Conservation (phyloP, 2,113 vertebrate genomes). For the Grantiella picta region DNA sequence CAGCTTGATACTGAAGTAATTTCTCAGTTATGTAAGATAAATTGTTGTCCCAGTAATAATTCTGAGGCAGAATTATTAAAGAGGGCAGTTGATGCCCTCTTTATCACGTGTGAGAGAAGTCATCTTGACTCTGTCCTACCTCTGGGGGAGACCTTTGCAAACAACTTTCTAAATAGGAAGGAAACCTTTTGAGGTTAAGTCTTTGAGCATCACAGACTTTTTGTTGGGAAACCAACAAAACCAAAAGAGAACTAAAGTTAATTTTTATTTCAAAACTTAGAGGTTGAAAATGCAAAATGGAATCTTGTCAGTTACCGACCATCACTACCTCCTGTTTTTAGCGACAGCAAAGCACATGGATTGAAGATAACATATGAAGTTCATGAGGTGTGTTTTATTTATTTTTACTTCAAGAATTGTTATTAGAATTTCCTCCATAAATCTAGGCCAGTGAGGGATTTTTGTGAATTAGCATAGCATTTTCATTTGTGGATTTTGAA, state of each 20-base stretch:
- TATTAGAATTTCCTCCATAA: not conserved
- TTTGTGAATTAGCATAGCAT: not conserved
- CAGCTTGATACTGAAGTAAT: not conserved
- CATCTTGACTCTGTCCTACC: not conserved
- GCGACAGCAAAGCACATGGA: not conserved
- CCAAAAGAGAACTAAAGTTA: not conserved
- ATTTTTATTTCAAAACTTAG: not conserved
- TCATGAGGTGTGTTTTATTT: not conserved
- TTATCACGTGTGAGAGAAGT: not conserved
- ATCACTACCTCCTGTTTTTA: not conserved
- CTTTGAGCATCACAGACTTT: not conserved
- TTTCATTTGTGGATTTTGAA: not conserved
- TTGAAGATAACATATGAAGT: not conserved
- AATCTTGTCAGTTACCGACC: not conserved
- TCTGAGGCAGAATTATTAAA: too few relatives aligned
- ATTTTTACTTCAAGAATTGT: not conserved
- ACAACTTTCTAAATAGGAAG: not conserved
- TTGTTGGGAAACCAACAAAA: not conserved
- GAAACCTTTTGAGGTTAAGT: not conserved
- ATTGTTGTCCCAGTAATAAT: not conserved
- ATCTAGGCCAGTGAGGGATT: not conserved
- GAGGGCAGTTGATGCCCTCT: not conserved
- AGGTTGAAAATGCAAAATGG: not conserved
- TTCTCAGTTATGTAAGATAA: constrained; percentile 2
- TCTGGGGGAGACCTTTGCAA: not conserved